Conservation (phyloP, 2,888 invertebrate species). For the Zygaena filipendulae region DNA sequence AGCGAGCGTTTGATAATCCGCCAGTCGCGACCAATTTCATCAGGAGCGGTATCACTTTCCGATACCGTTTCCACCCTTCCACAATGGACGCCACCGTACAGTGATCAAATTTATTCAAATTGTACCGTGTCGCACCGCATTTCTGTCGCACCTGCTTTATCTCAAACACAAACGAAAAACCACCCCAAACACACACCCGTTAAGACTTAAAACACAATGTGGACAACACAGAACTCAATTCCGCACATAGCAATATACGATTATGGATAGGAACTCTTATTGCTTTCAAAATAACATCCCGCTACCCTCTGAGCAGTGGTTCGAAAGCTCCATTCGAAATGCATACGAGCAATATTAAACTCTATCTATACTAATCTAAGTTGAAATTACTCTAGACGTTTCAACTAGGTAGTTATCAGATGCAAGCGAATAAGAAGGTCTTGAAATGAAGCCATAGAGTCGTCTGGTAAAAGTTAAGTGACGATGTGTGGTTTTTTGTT, state of each 20-base stretch:
- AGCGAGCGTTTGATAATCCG: constrained; percentile 37
- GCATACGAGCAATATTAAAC: constrained; percentile 3
- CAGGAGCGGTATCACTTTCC: constrained; percentile 55
- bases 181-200: background rate
- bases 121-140: constrained; percentile 48
- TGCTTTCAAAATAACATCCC: constrained; percentile 62
- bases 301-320: constrained; percentile 58
- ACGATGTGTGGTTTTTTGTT: too few species aligned
- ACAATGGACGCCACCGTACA: constrained; percentile 24
- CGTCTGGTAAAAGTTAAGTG: too few species aligned
- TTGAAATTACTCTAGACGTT: too few species aligned
- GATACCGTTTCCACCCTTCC: constrained; percentile 39
- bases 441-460: too few species aligned
- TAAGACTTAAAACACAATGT: constrained; percentile 21
- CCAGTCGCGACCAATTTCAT: constrained; percentile 44
- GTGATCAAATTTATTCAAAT: constrained; percentile 67
- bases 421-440: too few species aligned
- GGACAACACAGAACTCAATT: constrained; percentile 27
- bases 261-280: constrained; percentile 61
- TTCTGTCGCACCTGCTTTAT: constrained; percentile 45
- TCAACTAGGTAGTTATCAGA: too few species aligned
- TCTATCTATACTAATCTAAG: constrained; percentile 12
- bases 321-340: constrained; percentile 18
- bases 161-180: constrained; percentile 18
- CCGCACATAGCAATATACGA: constrained; percentile 41